A percentile compares a stretch with the other conserved stretches of the same genome.
Conservation (phyloP, 2,797 vertebrate genomes). For the Etheostoma perlongum region DNA sequence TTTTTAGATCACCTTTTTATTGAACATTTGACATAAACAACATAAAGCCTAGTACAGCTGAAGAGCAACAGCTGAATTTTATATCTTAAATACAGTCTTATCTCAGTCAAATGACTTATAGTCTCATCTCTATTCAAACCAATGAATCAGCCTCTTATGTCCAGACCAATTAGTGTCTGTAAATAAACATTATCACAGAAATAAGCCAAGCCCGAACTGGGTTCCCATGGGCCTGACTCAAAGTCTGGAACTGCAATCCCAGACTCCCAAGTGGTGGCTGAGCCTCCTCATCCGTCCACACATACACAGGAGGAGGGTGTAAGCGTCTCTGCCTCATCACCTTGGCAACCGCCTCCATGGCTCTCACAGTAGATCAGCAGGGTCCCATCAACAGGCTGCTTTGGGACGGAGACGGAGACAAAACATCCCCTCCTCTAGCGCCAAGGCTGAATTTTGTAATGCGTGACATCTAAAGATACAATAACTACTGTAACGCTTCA, state of each 20-base stretch:
- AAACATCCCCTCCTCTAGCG: slow-evolving; percentile 7
- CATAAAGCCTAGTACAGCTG: not conserved
- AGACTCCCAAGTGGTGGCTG: slow-evolving; percentile 63
- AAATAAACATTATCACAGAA: slow-evolving; percentile 23
- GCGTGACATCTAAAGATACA: too few species aligned
- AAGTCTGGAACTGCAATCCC: slow-evolving; percentile 53
- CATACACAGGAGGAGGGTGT: slow-evolving; percentile 37
- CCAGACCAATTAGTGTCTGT: slow-evolving; percentile 38
- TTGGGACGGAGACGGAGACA: slow-evolving; percentile 11
- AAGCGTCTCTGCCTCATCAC: slow-evolving; percentile 48
- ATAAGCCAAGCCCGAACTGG: slow-evolving; percentile 5
- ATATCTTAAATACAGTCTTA: too few species aligned
- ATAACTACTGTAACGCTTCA: not conserved
- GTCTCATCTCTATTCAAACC: slow-evolving; percentile 13
- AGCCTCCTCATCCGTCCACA: slow-evolving; percentile 62
- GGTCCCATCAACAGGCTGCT: slow-evolving; percentile 23
- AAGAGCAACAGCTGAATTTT: not conserved
- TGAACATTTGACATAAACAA: not conserved
- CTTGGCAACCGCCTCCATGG: slow-evolving; percentile 51
- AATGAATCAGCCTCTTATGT: slow-evolving; percentile 13
- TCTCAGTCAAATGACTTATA: not conserved
- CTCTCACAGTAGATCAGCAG: slow-evolving; percentile 24
- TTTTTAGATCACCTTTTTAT: too few species aligned
- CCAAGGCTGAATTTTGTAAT: slow-evolving; percentile 5
- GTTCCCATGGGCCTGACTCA: slow-evolving; percentile 63